These are phyloP conservation scores for Rhagophthalmus giganteus DNA, from an alignment of 2,888 invertebrate genomes.

Conservation along the genomic window DNA sequence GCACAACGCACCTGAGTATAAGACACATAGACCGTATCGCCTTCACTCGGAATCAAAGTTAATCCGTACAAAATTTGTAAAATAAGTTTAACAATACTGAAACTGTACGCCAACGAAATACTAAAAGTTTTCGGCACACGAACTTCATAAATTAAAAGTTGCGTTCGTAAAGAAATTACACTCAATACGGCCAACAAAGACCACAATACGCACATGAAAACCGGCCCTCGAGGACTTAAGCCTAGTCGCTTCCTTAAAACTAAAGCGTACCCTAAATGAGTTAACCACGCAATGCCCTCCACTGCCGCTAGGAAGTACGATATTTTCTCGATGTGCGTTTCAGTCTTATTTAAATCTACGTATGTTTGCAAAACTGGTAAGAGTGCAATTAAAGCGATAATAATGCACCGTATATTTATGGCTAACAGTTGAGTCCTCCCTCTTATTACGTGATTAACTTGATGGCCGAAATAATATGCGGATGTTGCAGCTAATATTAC, in stretches of 20 bases:
- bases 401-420: conserved; percentile 66
- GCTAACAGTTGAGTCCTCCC: conserved; percentile 65
- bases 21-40: conserved; percentile 57
- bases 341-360: conserved; percentile 60
- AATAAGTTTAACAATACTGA: conserved; percentile 64
- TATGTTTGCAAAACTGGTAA: conserved; percentile 72
- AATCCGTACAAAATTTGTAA: conserved; percentile 71
- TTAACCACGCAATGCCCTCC: conserved; percentile 77
- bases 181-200: conserved; percentile 67
- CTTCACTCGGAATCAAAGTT: conserved; percentile 69
- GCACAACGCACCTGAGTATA: conserved; percentile 61
- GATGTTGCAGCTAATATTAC: conserved; percentile 74
- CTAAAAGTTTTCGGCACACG: conserved; percentile 42
- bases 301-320: conserved; percentile 73
- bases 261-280: conserved; percentile 76
- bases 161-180: conserved; percentile 70
- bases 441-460: conserved; percentile 64
- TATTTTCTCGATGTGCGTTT: conserved; percentile 61
- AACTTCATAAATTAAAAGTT: conserved; percentile 57
- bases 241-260: conserved; percentile 67
- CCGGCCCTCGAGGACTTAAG: conserved; percentile 74
- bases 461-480: conserved; percentile 78
- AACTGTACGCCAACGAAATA: conserved; percentile 58
- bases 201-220: conserved; percentile 70
- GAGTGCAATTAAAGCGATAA: conserved; percentile 65